Percentiles rank a stretch among this genome's conserved stretches.
Conservation (phyloP, 2,113 vertebrate genomes). For the Prunella himalayana region DNA sequence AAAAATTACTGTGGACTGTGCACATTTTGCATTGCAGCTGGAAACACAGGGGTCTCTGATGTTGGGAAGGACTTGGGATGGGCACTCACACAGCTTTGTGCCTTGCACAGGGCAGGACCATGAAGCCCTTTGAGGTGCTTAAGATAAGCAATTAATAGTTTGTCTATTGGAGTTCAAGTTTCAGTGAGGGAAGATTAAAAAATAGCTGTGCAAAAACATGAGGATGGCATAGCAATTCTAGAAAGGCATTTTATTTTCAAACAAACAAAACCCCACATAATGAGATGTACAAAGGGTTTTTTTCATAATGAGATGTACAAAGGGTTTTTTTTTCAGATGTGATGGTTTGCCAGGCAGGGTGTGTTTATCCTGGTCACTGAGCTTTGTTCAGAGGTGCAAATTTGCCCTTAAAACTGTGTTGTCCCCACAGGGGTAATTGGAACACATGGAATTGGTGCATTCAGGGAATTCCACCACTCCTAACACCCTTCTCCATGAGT, state of each 20-base stretch:
- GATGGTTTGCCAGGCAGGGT: neutral
- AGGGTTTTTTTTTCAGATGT: neutral
- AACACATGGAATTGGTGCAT: neutral
- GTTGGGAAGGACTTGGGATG: neutral
- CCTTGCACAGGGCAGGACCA: neutral
- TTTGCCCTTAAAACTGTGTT: neutral
- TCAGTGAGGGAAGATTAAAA: neutral
- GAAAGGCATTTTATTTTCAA: neutral
- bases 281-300: neutral
- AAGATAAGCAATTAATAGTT: neutral
- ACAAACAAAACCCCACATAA: neutral
- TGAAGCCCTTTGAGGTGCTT: neutral
- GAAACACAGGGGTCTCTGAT: neutral
- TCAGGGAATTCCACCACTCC: neutral
- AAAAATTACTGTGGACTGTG: slow-evolving; percentile 42
- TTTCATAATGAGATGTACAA: neutral
- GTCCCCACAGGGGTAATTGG: neutral
- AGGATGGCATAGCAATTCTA: neutral
- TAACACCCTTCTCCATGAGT: neutral
- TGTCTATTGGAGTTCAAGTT: neutral
- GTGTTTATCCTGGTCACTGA: neutral
- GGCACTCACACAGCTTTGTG: neutral
- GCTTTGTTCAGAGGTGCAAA: neutral
- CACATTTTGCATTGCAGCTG: neutral
- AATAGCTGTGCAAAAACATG: accelerated